Evolutionary conservation across 2,797 vertebrate genomes (phyloP).

Genomic region (Prunella strophiata): DNA sequence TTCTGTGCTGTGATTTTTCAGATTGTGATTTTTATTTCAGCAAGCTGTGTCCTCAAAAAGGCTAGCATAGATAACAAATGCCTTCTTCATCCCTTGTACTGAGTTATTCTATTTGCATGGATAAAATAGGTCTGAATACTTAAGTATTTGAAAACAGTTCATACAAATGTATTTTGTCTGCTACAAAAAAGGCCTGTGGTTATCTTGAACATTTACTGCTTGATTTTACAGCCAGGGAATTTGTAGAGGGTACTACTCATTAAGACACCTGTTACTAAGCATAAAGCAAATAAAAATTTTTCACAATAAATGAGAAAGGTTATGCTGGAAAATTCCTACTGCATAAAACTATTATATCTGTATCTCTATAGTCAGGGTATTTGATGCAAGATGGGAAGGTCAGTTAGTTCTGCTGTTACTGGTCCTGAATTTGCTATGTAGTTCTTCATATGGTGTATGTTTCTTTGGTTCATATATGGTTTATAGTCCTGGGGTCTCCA

Average conservation of each 20-base stretch:
- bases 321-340: background rate
- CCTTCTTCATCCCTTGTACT: background rate
- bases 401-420: background rate
- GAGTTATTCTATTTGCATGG: background rate
- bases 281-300: background rate
- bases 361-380: background rate
- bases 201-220: background rate
- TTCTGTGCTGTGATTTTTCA: background rate
- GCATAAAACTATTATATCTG: background rate
- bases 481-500: background rate
- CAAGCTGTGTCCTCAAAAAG: background rate
- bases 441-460: background rate
- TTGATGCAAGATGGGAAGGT: background rate
- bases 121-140: background rate
- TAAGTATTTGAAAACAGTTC: background rate
- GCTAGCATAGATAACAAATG: background rate
- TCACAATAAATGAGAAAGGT: background rate
- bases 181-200: background rate
- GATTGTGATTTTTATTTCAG: background rate
- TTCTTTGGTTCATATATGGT: rapidly evolving
- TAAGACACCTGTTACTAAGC: background rate
- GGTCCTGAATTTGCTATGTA: background rate
- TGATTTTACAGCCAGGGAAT: background rate
- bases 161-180: background rate
- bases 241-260: background rate